phyloP scores from a whole-genome alignment of 2,888 invertebrate species.

The Tillus elongatus region DNA sequence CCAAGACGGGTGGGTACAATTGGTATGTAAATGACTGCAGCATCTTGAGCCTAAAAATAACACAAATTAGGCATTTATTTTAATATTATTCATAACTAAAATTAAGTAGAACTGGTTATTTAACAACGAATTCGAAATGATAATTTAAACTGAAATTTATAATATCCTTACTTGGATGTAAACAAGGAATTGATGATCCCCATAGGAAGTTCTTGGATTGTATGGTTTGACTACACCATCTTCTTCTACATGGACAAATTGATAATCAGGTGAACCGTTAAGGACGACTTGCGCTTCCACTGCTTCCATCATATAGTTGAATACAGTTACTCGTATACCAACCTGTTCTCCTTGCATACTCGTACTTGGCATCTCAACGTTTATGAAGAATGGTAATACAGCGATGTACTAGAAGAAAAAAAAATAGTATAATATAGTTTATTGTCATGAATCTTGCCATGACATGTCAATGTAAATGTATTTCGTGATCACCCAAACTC shows the following conservation, averaged over 20 bases:
- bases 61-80: no score
- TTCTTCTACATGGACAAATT: slow-evolving; percentile 85
- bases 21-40: slow-evolving; percentile 77
- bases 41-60: slow-evolving; percentile 60
- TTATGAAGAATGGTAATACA: slow-evolving; percentile 87
- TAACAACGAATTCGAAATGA: slow-evolving; percentile 5
- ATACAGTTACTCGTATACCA: slow-evolving; percentile 83
- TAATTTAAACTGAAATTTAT: no score
- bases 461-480: no score
- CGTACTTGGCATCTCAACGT: slow-evolving; percentile 79
- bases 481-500: no score
- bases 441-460: background rate
- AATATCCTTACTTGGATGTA: slow-evolving; percentile 59
- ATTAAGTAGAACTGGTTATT: slow-evolving; percentile 12
- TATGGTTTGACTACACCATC: slow-evolving; percentile 81
- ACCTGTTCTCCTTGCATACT: slow-evolving; percentile 89
- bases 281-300: slow-evolving; percentile 85
- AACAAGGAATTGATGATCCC: slow-evolving; percentile 92
- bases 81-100: no score
- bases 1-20: slow-evolving; percentile 78
- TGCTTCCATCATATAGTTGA: slow-evolving; percentile 82
- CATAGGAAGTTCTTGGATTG: slow-evolving; percentile 80
- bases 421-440: slow-evolving; percentile 6
- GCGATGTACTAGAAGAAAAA: slow-evolving; percentile 62
- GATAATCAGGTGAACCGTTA: slow-evolving; percentile 73